These are phyloP conservation scores for Adoxophyes honmai DNA, from an alignment of 1,140 invertebrate genomes.

Conservation along the genomic window DNA sequence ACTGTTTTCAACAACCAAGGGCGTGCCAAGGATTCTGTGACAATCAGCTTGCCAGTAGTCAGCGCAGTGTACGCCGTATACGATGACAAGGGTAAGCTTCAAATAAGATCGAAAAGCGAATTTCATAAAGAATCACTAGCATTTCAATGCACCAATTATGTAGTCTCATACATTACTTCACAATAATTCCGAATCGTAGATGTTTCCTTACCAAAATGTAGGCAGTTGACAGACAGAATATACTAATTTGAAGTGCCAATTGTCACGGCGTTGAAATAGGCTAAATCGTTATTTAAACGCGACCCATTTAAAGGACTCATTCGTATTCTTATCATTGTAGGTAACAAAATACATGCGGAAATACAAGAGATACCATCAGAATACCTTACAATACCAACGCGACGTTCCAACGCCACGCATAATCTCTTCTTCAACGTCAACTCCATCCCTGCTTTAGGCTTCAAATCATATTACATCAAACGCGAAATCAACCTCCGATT, in stretches of 20 bases:
- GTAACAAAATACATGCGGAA: slow-evolving; percentile 67
- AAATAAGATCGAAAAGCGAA: too few relatives aligned
- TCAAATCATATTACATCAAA: slow-evolving; percentile 78
- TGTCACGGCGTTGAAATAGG: too few relatives aligned
- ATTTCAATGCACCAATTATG: too few relatives aligned
- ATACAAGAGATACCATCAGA: slow-evolving; percentile 79
- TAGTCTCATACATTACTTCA: too few relatives aligned
- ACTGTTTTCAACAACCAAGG: background rate
- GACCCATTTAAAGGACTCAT: too few relatives aligned
- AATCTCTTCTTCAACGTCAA: slow-evolving; percentile 82
- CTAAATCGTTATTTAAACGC: too few relatives aligned
- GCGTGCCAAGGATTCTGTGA: background rate
- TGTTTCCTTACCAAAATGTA: too few relatives aligned
- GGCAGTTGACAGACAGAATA: too few relatives aligned
- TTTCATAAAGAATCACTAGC: too few relatives aligned
- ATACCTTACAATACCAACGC: slow-evolving; percentile 80
- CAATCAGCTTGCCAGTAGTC: background rate
- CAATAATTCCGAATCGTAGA: too few relatives aligned
- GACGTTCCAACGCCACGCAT: slow-evolving; percentile 77
- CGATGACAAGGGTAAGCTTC: slow-evolving; percentile 35
- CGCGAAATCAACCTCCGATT: slow-evolving; percentile 22
- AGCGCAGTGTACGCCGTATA: slow-evolving; percentile 21
- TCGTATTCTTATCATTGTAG: slow-evolving; percentile 29
- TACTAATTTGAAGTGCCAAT: too few relatives aligned
- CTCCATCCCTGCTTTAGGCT: slow-evolving; percentile 80